These are phyloP conservation scores for Alloplasta piceator DNA, from an alignment of 2,888 invertebrate genomes.

Conservation along the genomic window DNA sequence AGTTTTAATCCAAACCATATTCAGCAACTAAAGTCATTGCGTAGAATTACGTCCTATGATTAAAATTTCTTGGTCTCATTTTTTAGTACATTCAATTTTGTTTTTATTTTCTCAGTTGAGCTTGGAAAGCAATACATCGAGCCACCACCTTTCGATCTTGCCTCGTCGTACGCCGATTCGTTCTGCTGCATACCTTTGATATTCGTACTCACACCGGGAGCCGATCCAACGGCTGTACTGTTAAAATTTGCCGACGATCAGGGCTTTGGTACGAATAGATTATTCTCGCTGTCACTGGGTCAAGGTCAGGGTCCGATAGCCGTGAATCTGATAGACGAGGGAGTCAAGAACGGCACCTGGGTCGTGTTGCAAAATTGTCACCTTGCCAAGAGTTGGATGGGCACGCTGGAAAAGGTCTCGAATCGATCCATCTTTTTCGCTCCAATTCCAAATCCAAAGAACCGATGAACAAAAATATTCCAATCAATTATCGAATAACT, in stretches of 20 bases:
- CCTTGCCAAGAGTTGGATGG: slow-evolving; percentile 97
- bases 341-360: slow-evolving; percentile 94
- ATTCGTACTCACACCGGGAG: slow-evolving; percentile 96
- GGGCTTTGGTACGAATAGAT: slow-evolving; percentile 90
- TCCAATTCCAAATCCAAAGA: background rate
- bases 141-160: slow-evolving; percentile 95
- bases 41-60: too few relatives aligned
- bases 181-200: slow-evolving; percentile 93
- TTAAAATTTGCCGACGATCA: slow-evolving; percentile 98
- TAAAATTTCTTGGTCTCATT: too few relatives aligned
- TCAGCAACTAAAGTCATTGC: too few relatives aligned
- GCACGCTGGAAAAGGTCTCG: slow-evolving; percentile 91
- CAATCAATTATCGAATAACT: background rate
- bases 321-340: slow-evolving; percentile 92
- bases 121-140: slow-evolving; percentile 93
- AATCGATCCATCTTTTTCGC: slow-evolving; percentile 17
- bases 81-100: slow-evolving; percentile 18
- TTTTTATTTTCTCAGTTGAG: slow-evolving; percentile 83
- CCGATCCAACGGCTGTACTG: slow-evolving; percentile 95
- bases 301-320: slow-evolving; percentile 97
- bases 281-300: slow-evolving; percentile 93
- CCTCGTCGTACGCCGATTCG: slow-evolving; percentile 93
- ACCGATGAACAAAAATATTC: background rate
- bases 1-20: too few relatives aligned
- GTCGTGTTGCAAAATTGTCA: slow-evolving; percentile 98